These are phyloP conservation scores for Lipophrys pholis DNA, from an alignment of 2,113 vertebrate genomes.

Conservation along the genomic window DNA sequence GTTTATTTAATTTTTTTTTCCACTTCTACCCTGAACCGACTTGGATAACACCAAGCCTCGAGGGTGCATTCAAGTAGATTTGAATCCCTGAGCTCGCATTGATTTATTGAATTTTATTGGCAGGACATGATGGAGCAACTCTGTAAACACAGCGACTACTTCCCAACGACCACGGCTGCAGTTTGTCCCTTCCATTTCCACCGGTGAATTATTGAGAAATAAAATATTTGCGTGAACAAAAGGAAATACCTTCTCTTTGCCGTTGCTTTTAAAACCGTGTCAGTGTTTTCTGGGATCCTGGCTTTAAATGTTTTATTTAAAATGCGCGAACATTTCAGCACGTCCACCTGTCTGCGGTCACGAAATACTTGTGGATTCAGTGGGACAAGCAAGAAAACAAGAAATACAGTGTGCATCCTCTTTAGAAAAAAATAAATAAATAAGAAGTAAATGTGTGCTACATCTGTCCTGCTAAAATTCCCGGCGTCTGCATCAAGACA, in stretches of 20 bases:
- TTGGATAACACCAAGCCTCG: constrained; percentile 11
- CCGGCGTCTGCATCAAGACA: constrained; percentile 39
- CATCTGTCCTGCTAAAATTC: constrained; percentile 48
- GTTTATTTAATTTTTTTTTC: constrained; percentile 9
- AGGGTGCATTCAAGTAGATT: constrained; percentile 38
- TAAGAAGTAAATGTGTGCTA: constrained; percentile 44
- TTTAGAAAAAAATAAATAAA: neutral
- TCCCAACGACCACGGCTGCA: constrained; percentile 30
- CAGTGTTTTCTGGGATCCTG: constrained; percentile 43
- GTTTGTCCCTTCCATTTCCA: constrained; percentile 38
- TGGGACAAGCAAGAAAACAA: constrained; percentile 32
- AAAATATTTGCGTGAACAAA: constrained; percentile 50
- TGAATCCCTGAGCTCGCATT: constrained; percentile 36
- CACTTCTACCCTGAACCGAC: constrained; percentile 3
- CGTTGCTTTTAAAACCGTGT: constrained; percentile 63
- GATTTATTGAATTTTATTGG: constrained; percentile 37
- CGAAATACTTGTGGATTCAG: constrained; percentile 9
- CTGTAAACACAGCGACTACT: constrained; percentile 42
- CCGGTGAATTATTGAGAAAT: constrained; percentile 75
- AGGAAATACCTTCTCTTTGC: constrained; percentile 36
- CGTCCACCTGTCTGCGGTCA: constrained; percentile 16
- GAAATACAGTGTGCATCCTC: constrained; percentile 8
- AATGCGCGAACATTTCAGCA: constrained; percentile 43
- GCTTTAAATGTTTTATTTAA: constrained; percentile 75
- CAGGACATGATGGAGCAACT: constrained; percentile 35